Conservation (phyloP, 92 coral and sea anemone species). For the Zoanthus solanderi region DNA sequence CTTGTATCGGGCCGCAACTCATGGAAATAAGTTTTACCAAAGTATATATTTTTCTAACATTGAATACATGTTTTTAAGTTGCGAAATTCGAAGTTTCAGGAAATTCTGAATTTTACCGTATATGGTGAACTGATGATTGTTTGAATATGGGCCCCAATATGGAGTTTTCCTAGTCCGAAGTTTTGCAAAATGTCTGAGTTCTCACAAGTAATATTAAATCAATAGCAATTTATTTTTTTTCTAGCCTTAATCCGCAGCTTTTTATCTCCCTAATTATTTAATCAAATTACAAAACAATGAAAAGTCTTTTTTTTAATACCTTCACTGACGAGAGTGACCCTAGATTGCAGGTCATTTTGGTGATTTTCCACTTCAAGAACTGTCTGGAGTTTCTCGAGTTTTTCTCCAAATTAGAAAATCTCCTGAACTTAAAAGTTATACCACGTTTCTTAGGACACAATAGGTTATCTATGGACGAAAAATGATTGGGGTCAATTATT, state of each 20-base stretch:
- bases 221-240: not conserved
- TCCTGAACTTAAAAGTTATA: conserved; percentile 28
- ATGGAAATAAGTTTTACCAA: not conserved
- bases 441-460: conserved; percentile 47
- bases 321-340: conserved; percentile 14
- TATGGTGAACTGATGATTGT: conserved; percentile 9
- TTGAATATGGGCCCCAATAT: conserved; percentile 29
- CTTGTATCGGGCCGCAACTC: not conserved
- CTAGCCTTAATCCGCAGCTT: conserved; percentile 14
- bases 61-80: conserved; percentile 17
- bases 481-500: conserved; percentile 35
- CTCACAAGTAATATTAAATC: conserved; percentile 13
- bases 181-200: conserved; percentile 24
- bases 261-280: not conserved
- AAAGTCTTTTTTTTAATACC: not conserved
- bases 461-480: conserved; percentile 49
- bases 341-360: conserved; percentile 39
- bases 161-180: conserved; percentile 30
- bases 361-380: not conserved
- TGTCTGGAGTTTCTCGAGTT: too few species aligned
- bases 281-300: conserved; percentile 3
- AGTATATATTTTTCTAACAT: conserved; percentile 5
- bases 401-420: too few species aligned
- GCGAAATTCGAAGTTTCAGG: conserved; percentile 31
- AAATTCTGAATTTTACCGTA: conserved; percentile 37